Percentiles rank a stretch among this genome's conserved stretches.
Evolutionary conservation across 2,888 invertebrate species (phyloP).

Genomic region (Philhelius pedissequus): DNA sequence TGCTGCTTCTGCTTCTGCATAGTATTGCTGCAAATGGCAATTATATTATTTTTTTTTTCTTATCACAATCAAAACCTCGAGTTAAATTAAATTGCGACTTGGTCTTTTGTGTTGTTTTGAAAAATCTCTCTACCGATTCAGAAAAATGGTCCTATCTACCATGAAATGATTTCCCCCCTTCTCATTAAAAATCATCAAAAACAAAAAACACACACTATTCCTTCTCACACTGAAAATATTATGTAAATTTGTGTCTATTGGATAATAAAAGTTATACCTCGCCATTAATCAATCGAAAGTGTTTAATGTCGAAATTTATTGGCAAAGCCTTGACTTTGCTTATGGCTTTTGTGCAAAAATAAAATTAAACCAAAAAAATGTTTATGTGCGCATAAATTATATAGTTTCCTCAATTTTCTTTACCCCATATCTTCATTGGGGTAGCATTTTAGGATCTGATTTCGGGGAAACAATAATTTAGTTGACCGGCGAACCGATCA

Average conservation of each 20-base stretch:
- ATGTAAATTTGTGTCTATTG: neutral
- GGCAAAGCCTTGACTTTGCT: neutral
- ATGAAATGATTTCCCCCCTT: neutral
- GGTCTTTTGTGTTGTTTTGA: neutral
- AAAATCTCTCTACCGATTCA: neutral
- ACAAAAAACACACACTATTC: neutral
- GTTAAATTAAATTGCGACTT: neutral
- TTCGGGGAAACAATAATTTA: neutral
- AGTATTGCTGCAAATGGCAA: neutral
- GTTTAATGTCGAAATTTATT: neutral
- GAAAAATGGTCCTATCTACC: neutral
- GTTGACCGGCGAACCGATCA: neutral
- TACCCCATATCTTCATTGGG: neutral
- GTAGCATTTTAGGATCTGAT: neutral
- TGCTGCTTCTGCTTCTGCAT: neutral
- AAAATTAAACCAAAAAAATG: neutral
- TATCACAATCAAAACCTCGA: conserved; percentile 2
- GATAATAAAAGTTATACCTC: neutral
- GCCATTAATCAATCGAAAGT: neutral
- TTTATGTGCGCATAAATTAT: neutral
- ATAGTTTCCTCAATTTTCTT: neutral
- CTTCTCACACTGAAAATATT: too few species aligned
- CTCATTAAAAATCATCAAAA: neutral
- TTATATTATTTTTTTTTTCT: neutral
- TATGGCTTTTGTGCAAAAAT: neutral